Base-by-base conservation (phyloP, 2,888 invertebrate species). In the Drosophila birchii region DNA sequence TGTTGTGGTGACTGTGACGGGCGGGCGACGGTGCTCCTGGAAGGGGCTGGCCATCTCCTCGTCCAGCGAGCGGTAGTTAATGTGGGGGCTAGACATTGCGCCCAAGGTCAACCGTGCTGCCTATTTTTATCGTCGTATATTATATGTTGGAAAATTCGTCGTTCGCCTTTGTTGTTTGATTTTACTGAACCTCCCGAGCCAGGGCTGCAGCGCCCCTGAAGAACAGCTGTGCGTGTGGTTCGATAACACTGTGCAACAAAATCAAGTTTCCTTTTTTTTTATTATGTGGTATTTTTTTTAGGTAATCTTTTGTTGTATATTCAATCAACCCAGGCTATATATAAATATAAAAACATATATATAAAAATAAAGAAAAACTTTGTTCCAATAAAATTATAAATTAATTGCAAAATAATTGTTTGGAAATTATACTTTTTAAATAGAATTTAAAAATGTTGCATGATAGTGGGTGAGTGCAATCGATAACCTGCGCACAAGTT, bases 71-170 rank as follows among this genome's bases (percentile, higher is more conserved):
- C 87, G 88, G 72, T 92, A 92, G 64, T 90, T 92, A 20, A 90
- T 83, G 63, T 91, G 91, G 54, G 88, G 88, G 82, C 86, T 91
- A 58, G 91, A 81, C 92, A 92, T 92, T 75, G 85, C 85, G 85
- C 78, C 87, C 81, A 84, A 84, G 83, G 83, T 84, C 90, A 79
- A 76, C 16, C 66, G 70, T 76, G 29, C 45, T 41, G 76, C 78
- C 84, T 84, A 86, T 88, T 76, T 86, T 76, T 81, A 90, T 87
- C 89, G 87, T 79, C 79, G 81, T 86, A 89, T 90, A 88, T 79
- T 86, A 90, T 90, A 87, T 59, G 77, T 81, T 78, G 81, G 72
- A 81, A 85, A 81, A 78, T 70, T 66, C 34, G 16, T 53, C 62
- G 62, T 39, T 76, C 72, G 53, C 79, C 86, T 86, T 89, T 88